Base-by-base conservation (phyloP, 2,113 vertebrate species). In the Dissostichus mawsoni region DNA sequence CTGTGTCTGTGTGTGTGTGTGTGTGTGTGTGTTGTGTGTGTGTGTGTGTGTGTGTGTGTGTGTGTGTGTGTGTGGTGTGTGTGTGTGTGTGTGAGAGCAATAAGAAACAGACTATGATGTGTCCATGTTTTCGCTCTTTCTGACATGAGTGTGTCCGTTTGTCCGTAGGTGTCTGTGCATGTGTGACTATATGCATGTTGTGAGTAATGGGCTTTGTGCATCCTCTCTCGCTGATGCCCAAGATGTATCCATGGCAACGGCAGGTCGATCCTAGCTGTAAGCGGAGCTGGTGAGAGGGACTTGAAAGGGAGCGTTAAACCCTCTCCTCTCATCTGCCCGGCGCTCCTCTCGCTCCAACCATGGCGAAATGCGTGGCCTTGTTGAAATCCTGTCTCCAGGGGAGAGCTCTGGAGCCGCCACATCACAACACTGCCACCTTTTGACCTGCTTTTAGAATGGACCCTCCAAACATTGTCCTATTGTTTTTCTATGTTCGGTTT, bases 181-280 rank as follows among this genome's bases (percentile, higher is more conserved):
- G 85, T 84, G 82, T 62, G 69, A 68, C 78, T 80, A 69, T 80
- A 83, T 89, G 79, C 66, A 77, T 82, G 71, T 90, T 83, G 74
- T 76, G 84, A 87, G 92, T 92, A 94, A 90, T 87, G 91, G 86
- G 91, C 84, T 92, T 91, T 90, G 81, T 84, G 83, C 79, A 87
- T 91, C 84, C 87, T 92, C 87, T 83, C 77, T 85, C 14, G 80
- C 88, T 89, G 84, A 88, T 67, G 81, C 91, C 88, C 79, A 73
- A 82, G 72, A 83, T 87, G 94, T 95, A 92, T 90, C 94, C 94
- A 95, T 94, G 92, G 95, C 93, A 94, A 95, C 94, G 81, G 48
- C 93, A 93, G 92, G 87, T 95, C 88, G 88, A 90, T 92, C 88
- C 88, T 72, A 76, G 90, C 88, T 87, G 89, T 90, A 36, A 69